Conservation (phyloP, 2,888 invertebrate genomes). For the Ernsta delagoae region DNA sequence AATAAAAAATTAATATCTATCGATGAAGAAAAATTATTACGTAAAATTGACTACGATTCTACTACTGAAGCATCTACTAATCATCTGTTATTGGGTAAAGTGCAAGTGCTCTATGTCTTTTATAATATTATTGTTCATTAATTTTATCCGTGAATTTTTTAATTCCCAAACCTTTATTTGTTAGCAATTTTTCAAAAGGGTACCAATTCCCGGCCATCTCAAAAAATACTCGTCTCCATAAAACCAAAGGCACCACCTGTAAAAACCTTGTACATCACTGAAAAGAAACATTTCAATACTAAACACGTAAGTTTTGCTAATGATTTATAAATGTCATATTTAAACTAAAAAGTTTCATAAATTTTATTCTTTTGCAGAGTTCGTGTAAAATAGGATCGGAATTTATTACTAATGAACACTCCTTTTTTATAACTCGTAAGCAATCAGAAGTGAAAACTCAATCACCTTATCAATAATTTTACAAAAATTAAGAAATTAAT, state of each 20-base stretch:
- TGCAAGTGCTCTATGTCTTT: no score
- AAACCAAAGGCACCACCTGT: conserved; percentile 66
- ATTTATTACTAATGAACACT: no score
- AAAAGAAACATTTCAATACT: conserved; percentile 61
- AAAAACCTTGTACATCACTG: conserved; percentile 69
- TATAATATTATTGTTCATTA: background rate
- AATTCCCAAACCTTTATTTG: background rate
- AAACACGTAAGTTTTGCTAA: conserved; percentile 56
- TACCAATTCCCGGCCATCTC: conserved; percentile 53
- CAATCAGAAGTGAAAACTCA: no score
- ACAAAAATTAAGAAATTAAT: no score
- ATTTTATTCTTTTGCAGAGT: conserved; percentile 54
- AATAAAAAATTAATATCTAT: conserved; percentile 67
- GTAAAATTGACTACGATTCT: conserved; percentile 65
- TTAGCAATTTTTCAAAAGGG: conserved; percentile 67
- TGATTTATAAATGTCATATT: background rate
- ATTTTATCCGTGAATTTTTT: background rate
- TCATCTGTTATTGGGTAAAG: conserved; percentile 56
- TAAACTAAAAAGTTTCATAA: no score
- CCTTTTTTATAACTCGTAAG: no score
- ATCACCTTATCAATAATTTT: conserved; percentile 43
- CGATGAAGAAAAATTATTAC: conserved; percentile 70
- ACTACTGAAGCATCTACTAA: conserved; percentile 50
- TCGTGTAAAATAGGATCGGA: conserved; percentile 39
- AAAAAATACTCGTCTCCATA: conserved; percentile 68